Evolutionary conservation across 2,113 vertebrate species (phyloP).

Genomic region (Mionectes macconnelli): DNA sequence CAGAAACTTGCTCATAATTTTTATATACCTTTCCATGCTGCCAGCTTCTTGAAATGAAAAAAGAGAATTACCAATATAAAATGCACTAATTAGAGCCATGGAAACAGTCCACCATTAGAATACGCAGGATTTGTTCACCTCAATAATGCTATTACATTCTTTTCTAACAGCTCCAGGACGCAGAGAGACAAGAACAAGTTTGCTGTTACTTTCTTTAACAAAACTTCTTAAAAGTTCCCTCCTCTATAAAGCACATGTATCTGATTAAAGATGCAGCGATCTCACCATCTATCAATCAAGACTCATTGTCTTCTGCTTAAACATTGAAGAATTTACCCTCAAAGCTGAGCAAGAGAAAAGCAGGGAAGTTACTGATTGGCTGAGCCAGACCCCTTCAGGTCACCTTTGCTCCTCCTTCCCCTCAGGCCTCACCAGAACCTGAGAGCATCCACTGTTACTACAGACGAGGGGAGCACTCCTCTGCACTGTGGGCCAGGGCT

Average conservation of each 20-base stretch:
- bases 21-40: neutral
- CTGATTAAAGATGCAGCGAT: neutral
- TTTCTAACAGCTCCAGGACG: neutral
- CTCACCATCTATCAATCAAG: neutral
- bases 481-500: neutral
- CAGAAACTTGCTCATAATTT: neutral
- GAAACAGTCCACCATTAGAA: neutral
- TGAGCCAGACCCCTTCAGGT: conserved; percentile 33
- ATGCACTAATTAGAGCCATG: neutral
- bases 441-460: neutral
- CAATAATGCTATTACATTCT: neutral
- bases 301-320: neutral
- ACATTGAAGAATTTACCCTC: conserved; percentile 19
- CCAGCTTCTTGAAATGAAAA: neutral
- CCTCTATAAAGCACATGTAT: neutral
- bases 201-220: neutral
- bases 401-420: neutral
- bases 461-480: neutral
- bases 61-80: neutral
- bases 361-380: conserved; percentile 9
- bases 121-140: neutral
- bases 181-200: neutral
- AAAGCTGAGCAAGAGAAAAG: neutral
- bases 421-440: neutral
- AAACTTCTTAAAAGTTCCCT: neutral